A percentile compares a stretch with the other conserved stretches of the same genome.
phyloP scores from a whole-genome alignment of 1,140 invertebrate genomes.

The Melanaphis sacchari region DNA sequence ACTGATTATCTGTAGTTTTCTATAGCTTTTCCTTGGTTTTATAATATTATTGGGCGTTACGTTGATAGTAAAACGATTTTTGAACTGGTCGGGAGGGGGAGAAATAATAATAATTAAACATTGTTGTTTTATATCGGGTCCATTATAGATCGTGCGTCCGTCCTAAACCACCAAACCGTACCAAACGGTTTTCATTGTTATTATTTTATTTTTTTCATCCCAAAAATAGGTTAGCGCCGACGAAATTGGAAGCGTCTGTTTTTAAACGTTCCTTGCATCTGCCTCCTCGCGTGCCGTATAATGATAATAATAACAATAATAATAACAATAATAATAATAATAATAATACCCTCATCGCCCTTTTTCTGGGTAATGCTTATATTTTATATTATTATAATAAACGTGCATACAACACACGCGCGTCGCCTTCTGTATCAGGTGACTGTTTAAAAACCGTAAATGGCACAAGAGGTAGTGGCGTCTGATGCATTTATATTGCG shows the following conservation, averaged over 20 bases:
- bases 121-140: neutral
- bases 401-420: neutral
- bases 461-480: neutral
- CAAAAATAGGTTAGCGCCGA: neutral
- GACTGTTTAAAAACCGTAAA: conserved; percentile 2
- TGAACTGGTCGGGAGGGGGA: too few species aligned
- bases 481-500: neutral
- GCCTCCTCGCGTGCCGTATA: neutral
- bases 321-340: conserved; percentile 1
- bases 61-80: neutral
- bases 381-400: neutral
- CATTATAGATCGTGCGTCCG: neutral
- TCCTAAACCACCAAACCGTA: neutral
- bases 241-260: neutral
- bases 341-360: neutral
- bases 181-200: neutral
- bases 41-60: neutral
- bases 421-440: neutral
- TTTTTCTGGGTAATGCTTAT: neutral
- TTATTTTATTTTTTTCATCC: neutral
- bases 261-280: neutral
- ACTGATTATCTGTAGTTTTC: neutral
- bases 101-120: neutral
- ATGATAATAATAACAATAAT: neutral
- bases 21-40: neutral